Conservation (phyloP, 2,888 invertebrate genomes). For the Graphium colonna region DNA sequence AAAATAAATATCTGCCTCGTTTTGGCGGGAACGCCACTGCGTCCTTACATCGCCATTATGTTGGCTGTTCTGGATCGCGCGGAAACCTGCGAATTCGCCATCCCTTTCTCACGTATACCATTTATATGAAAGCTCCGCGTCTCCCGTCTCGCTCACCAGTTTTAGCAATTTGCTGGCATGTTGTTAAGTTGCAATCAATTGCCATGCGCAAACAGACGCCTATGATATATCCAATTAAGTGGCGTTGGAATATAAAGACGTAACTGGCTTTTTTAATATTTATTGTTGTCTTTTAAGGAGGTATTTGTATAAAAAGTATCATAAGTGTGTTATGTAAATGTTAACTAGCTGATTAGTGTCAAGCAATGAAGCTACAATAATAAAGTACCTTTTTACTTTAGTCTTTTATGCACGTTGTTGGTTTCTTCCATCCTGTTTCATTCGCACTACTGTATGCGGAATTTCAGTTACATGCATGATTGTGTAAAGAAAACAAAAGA, state of each 20-base stretch:
- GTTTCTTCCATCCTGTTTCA: too few relatives aligned
- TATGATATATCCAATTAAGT: constrained; percentile 81
- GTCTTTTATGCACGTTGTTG: not conserved
- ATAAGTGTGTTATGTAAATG: constrained; percentile 4
- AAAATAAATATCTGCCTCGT: constrained; percentile 58
- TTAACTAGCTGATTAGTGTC: too few relatives aligned
- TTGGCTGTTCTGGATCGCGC: constrained; percentile 35
- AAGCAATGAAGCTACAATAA: too few relatives aligned
- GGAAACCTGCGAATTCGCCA: constrained; percentile 25
- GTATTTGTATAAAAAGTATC: constrained; percentile 15
- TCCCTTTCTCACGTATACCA: constrained; percentile 37
- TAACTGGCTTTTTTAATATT: constrained; percentile 38
- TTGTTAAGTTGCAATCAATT: constrained; percentile 81
- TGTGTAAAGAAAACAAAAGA: too few relatives aligned
- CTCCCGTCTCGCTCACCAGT: constrained; percentile 46
- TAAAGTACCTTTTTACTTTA: not conserved
- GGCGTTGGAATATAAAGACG: constrained; percentile 41
- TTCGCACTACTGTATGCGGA: too few relatives aligned
- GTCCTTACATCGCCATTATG: constrained; percentile 53
- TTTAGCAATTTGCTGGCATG: constrained; percentile 74
- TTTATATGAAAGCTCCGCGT: not conserved
- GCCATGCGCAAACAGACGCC: constrained; percentile 80
- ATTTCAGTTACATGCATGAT: too few relatives aligned
- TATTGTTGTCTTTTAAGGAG: not conserved
- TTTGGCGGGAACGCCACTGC: constrained; percentile 51